Percentiles rank a stretch among this genome's conserved stretches.
Conservation (phyloP, 2,888 invertebrate species). For the Trachelus tabidus region DNA sequence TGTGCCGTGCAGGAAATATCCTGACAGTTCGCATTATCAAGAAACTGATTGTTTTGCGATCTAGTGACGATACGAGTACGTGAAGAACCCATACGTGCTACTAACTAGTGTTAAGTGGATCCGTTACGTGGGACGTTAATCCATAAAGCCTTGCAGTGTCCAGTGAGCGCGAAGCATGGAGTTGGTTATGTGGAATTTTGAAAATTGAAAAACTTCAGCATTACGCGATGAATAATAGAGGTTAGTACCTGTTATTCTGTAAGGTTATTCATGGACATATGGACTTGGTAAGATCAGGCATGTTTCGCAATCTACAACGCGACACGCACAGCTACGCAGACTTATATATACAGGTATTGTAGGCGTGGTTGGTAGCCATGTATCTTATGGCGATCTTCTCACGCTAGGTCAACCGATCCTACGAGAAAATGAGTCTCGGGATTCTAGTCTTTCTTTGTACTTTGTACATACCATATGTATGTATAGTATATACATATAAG, state of each 20-base stretch:
- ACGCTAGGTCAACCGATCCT: conserved; percentile 30
- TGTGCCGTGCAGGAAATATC: not conserved
- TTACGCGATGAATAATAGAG: not conserved
- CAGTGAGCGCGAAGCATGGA: not conserved
- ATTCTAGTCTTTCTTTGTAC: not conserved
- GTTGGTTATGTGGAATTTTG: not conserved
- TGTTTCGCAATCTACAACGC: not conserved
- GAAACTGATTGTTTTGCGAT: not conserved
- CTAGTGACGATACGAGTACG: not conserved
- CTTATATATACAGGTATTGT: not conserved
- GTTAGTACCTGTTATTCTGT: not conserved
- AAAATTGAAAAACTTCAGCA: not conserved
- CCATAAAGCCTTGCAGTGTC: not conserved
- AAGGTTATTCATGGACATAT: not conserved
- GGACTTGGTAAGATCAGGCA: not conserved
- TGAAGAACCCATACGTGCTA: not conserved
- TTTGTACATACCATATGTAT: not conserved
- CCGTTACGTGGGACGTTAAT: not conserved
- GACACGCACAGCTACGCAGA: not conserved
- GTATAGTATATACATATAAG: not conserved
- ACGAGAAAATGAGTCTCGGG: not conserved
- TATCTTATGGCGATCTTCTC: conserved; percentile 37
- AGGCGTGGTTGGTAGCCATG: conserved; percentile 24
- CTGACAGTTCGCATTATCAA: not conserved
- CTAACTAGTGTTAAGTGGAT: not conserved